These are phyloP conservation scores for Luidia sarsii DNA, from an alignment of 53 echinoderm and acorn worm species.

Conservation along the genomic window DNA sequence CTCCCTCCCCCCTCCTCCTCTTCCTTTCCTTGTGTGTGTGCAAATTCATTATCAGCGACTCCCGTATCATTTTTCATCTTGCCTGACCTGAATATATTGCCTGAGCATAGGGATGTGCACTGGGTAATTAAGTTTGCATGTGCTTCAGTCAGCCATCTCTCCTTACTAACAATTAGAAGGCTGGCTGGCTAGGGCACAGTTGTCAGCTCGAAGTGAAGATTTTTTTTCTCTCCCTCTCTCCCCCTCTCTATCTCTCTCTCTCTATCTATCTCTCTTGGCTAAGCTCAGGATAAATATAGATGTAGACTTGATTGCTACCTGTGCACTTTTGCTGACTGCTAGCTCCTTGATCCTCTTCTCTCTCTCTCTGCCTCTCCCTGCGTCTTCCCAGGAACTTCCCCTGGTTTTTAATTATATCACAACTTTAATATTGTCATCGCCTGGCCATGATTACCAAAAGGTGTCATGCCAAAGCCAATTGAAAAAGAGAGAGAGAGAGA, in stretches of 20 bases:
- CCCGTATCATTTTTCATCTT: conserved; percentile 64
- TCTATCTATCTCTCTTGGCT: conserved; percentile 11
- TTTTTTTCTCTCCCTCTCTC: no score
- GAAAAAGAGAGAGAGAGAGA: background rate
- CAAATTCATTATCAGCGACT: conserved; percentile 62
- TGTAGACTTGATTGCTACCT: conserved; percentile 20
- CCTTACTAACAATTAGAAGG: conserved; percentile 50
- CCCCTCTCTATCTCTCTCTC: no score
- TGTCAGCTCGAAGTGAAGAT: conserved; percentile 17
- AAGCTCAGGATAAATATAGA: conserved; percentile 36
- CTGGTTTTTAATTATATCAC: conserved; percentile 21
- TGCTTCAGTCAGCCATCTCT: conserved; percentile 21
- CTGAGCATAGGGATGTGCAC: conserved; percentile 37
- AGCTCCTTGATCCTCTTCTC: background rate
- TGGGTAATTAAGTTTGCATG: conserved; percentile 52
- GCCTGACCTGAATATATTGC: conserved; percentile 54
- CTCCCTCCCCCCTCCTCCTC: background rate
- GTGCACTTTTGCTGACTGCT: conserved; percentile 36
- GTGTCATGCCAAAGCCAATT: conserved; percentile 1
- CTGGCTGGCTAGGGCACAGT: background rate
- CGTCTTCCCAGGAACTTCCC: background rate
- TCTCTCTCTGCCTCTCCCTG: background rate
- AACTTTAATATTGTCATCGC: conserved; percentile 38
- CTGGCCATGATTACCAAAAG: conserved; percentile 15
- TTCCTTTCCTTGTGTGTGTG: conserved; percentile 18